Evolutionary conservation across 1,140 invertebrate genomes (phyloP).

Genomic region (Ostrea denselamellosa): DNA sequence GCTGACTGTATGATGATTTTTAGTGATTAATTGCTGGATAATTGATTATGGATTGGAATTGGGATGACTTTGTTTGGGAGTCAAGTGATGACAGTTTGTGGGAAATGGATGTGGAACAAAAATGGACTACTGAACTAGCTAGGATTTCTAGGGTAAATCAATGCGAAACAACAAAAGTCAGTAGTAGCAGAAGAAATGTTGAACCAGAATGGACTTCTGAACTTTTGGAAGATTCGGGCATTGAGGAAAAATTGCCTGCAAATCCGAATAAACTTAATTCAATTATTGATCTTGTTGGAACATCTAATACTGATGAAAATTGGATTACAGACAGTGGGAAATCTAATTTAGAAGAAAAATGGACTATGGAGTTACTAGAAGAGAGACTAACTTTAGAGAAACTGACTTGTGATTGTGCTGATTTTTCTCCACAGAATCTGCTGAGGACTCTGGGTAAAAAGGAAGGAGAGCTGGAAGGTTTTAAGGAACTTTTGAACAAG

Average conservation of each 20-base stretch:
- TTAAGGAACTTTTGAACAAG: slow-evolving; percentile 70
- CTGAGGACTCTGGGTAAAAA: slow-evolving; percentile 68
- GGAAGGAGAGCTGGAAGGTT: slow-evolving; percentile 72
- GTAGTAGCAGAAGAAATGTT: neutral
- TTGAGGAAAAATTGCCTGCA: neutral
- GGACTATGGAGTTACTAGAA: slow-evolving; percentile 24
- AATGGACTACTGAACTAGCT: neutral
- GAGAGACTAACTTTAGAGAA: slow-evolving; percentile 19
- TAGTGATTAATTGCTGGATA: neutral
- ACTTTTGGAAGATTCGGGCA: slow-evolving; percentile 18
- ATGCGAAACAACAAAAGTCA: neutral
- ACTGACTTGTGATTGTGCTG: slow-evolving; percentile 35
- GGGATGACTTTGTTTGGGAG: neutral
- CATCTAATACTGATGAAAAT: neutral
- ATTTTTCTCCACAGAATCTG: slow-evolving; percentile 68
- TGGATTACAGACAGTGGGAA: neutral
- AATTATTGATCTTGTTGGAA: neutral
- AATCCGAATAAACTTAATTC: neutral
- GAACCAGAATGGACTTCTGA: neutral
- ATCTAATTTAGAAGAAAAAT: slow-evolving; percentile 23
- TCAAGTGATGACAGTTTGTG: slow-evolving; percentile 12
- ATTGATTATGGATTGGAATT: neutral
- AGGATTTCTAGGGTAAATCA: neutral
- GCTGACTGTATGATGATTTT: neutral
- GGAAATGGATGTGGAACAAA: neutral